Percentiles rank a stretch among this genome's conserved stretches.
Conservation (phyloP, 1,140 invertebrate genomes). For the Sycophila sp. region DNA sequence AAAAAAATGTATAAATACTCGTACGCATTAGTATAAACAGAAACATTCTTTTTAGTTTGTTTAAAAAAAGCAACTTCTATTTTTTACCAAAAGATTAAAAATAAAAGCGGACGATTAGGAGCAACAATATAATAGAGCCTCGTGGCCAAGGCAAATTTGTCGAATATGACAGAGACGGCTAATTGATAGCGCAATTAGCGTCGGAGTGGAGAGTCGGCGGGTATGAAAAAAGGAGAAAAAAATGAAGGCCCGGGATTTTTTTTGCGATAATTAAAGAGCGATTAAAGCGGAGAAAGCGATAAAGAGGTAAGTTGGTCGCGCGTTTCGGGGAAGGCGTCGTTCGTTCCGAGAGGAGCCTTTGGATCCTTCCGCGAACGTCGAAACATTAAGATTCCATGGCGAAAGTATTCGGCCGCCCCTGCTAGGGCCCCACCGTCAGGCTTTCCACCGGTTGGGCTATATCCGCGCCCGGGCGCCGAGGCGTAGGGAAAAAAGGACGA, state of each 20-base stretch:
- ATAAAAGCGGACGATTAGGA: too few relatives aligned
- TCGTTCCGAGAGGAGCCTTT: conserved; percentile 13
- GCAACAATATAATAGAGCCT: too few relatives aligned
- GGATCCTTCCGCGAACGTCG: conserved; percentile 48
- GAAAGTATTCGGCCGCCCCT: conserved; percentile 16
- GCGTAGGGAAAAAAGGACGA: conserved; percentile 47
- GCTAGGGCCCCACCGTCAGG: conserved; percentile 42
- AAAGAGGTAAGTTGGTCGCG: not conserved
- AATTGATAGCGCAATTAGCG: not conserved
- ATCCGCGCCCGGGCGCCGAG: conserved; percentile 29
- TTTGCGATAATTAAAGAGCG: not conserved
- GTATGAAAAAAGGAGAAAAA: too few relatives aligned
- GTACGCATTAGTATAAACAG: too few relatives aligned
- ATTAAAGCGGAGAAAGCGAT: conserved; percentile 31
- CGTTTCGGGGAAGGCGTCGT: conserved; percentile 27
- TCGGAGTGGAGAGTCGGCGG: not conserved
- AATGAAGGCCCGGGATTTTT: too few relatives aligned
- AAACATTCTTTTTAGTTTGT: too few relatives aligned
- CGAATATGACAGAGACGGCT: too few relatives aligned
- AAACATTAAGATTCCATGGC: conserved; percentile 54
- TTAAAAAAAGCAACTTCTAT: too few relatives aligned
- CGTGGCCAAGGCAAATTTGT: too few relatives aligned
- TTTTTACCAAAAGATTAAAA: too few relatives aligned
- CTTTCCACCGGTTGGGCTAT: conserved; percentile 17
- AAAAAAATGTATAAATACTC: too few relatives aligned